phyloP scores from a whole-genome alignment of 2,888 invertebrate species.

The Xestobium rufovillosum region DNA sequence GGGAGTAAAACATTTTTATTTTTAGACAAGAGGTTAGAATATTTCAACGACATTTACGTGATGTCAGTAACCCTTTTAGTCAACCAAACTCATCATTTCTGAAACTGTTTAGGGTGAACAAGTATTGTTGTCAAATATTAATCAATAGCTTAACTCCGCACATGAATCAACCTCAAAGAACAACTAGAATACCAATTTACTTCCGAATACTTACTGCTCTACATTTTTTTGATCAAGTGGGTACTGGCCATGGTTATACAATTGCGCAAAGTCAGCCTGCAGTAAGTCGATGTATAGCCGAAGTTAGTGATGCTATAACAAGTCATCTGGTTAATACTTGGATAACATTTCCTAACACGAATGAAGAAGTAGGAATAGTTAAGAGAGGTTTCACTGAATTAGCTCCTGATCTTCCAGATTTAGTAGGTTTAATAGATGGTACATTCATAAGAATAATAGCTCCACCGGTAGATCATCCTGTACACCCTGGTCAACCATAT shows the following conservation, averaged over 20 bases:
- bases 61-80: too few relatives aligned
- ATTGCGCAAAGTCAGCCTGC: conserved; percentile 8
- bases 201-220: conserved; percentile 4
- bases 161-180: too few relatives aligned
- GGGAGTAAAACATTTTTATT: too few relatives aligned
- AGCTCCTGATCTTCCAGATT: neutral
- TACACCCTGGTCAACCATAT: conserved; percentile 7
- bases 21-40: too few relatives aligned
- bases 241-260: neutral
- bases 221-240: conserved; percentile 10
- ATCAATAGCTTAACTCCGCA: too few relatives aligned
- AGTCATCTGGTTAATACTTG: neutral
- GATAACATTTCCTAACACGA: conserved; percentile 8
- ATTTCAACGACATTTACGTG: too few relatives aligned
- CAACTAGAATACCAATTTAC: too few relatives aligned
- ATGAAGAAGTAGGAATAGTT: conserved; percentile 4
- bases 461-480: conserved; percentile 6
- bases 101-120: too few relatives aligned
- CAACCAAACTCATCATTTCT: too few relatives aligned
- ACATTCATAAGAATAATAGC: conserved; percentile 10
- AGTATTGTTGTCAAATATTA: too few relatives aligned
- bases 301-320: conserved; percentile 3
- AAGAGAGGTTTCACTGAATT: conserved; percentile 3
- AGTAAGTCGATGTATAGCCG: conserved; percentile 4
- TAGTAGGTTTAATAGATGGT: conserved; percentile 7